Conservation (phyloP, 2,888 invertebrate genomes). For the Timandra comae region DNA sequence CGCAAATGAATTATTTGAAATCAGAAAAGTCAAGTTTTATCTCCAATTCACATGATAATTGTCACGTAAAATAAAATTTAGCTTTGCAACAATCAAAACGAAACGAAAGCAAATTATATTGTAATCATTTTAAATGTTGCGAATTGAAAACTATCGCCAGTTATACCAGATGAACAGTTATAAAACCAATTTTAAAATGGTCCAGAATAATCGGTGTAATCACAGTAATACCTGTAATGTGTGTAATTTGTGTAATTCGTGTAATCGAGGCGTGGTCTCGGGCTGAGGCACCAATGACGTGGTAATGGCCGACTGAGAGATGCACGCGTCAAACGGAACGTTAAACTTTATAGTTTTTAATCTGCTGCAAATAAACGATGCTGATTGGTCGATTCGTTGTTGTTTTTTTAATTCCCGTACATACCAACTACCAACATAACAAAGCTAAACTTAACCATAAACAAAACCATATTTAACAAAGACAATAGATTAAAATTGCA, state of each 20-base stretch:
- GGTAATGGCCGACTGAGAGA: conserved; percentile 25
- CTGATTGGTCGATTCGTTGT: conserved; percentile 7
- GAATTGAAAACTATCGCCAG: neutral
- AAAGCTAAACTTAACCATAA: conserved; percentile 2
- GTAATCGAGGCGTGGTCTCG: conserved; percentile 20
- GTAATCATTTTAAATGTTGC: neutral
- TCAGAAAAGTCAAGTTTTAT: too few species aligned
- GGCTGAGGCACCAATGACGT: conserved; percentile 25
- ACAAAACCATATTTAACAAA: neutral
- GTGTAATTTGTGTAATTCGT: conserved; percentile 23
- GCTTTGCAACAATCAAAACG: too few species aligned
- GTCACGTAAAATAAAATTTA: too few species aligned
- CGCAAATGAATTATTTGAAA: too few species aligned
- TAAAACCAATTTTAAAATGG: conserved; percentile 5
- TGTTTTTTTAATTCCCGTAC: too few species aligned
- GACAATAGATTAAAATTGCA: neutral
- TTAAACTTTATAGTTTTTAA: too few species aligned
- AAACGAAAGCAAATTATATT: neutral
- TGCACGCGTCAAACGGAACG: too few species aligned
- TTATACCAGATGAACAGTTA: neutral
- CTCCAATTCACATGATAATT: too few species aligned
- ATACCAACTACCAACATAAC: too few species aligned
- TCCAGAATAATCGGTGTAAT: conserved; percentile 15
- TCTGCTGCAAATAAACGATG: conserved; percentile 2
- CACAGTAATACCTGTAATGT: conserved; percentile 13